These are phyloP conservation scores for Synodontis membranacea DNA, from an alignment of 2,113 vertebrate genomes.

Conservation along the genomic window DNA sequence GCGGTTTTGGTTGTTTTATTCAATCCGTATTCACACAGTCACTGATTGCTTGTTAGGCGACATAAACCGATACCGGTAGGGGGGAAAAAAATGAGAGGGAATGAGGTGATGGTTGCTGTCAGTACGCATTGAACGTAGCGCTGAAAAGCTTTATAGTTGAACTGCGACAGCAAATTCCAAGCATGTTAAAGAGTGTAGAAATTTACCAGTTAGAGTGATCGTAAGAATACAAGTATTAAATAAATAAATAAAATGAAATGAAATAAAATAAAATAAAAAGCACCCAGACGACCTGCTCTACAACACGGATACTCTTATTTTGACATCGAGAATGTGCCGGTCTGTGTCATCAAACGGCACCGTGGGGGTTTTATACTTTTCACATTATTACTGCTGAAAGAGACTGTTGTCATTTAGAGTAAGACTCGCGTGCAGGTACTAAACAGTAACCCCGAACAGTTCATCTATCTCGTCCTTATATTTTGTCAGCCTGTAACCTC, in stretches of 20 bases:
- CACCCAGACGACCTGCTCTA: not conserved
- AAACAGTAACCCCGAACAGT: not conserved
- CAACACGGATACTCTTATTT: slow-evolving; percentile 16
- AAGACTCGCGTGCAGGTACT: not conserved
- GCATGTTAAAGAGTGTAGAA: not conserved
- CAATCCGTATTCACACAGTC: not conserved
- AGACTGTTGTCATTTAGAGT: not conserved
- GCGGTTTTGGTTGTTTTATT: not conserved
- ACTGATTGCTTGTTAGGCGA: not conserved
- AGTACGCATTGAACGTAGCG: not conserved
- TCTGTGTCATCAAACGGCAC: not conserved
- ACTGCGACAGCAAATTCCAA: not conserved
- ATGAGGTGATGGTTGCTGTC: no score
- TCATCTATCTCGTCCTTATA: no score
- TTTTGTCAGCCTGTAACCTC: not conserved
- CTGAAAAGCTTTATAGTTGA: not conserved
- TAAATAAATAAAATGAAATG: not conserved
- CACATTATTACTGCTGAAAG: not conserved
- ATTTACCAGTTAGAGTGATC: not conserved
- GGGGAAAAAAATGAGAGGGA: no score
- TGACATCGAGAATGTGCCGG: slow-evolving; percentile 5
- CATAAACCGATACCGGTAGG: not conserved
- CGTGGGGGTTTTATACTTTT: no score
- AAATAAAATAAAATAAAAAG: no score
- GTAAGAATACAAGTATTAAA: not conserved